These are phyloP conservation scores for Stenichneumon culpator DNA, from an alignment of 2,888 invertebrate genomes.

Conservation along the genomic window DNA sequence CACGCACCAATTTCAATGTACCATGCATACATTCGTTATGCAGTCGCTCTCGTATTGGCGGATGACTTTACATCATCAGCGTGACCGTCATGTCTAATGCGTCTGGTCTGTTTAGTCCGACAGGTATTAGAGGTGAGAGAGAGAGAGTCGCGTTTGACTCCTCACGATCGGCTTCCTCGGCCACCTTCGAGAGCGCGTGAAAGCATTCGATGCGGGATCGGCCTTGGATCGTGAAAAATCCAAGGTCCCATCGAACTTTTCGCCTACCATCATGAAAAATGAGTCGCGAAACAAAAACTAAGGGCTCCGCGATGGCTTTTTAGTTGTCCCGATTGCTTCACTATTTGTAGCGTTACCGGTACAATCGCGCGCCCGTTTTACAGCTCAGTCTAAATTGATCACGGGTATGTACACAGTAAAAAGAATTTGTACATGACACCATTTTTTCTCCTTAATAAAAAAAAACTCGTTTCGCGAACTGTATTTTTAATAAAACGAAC, in stretches of 20 bases:
- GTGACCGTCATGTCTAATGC: conserved; percentile 59
- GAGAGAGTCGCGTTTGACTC: conserved; percentile 17
- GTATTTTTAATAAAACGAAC: no score
- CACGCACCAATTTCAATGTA: conserved; percentile 50
- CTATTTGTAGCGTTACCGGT: not conserved
- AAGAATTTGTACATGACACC: no score
- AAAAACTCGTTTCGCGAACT: no score
- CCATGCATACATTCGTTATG: conserved; percentile 36
- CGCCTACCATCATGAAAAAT: not conserved
- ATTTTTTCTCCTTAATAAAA: no score
- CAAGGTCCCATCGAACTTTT: conserved; percentile 31
- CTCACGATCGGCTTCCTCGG: conserved; percentile 7
- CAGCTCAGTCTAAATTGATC: no score
- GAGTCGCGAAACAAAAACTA: not conserved
- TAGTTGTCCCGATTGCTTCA: not conserved
- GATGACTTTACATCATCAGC: conserved; percentile 44
- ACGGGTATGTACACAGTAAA: no score
- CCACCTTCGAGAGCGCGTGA: conserved; percentile 52
- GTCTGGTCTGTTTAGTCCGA: conserved; percentile 11
- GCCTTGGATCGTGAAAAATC: conserved; percentile 50
- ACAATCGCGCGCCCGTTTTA: no score
- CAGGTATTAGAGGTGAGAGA: conserved; percentile 1
- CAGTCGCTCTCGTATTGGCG: conserved; percentile 38
- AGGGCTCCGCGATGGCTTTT: not conserved
- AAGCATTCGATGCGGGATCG: conserved; percentile 41